Conservation (phyloP, 2,888 invertebrate genomes). For the Agonopterix subpropinquella region DNA sequence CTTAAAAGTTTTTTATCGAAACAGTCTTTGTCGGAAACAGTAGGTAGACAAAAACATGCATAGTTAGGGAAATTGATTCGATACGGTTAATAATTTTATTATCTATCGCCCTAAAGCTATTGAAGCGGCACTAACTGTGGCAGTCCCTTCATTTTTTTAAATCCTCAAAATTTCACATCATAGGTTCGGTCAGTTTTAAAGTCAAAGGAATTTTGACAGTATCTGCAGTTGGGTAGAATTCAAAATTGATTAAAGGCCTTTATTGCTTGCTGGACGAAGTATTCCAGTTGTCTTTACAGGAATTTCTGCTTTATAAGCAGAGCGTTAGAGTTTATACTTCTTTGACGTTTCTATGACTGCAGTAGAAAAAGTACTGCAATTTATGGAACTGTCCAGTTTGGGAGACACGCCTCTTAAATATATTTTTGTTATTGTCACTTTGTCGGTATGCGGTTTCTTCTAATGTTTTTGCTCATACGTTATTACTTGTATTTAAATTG, state of each 20-base stretch:
- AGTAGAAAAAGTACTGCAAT: conserved; percentile 1
- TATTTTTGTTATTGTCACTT: neutral
- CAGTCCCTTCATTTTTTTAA: conserved; percentile 7
- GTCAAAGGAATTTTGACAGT: no score
- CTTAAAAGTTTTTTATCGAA: no score
- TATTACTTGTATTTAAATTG: no score
- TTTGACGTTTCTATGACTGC: no score
- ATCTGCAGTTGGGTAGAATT: no score
- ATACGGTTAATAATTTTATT: conserved; percentile 7
- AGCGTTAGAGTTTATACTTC: no score
- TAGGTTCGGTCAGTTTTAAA: conserved; percentile 2
- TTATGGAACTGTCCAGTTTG: conserved; percentile 12
- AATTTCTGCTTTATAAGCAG: no score
- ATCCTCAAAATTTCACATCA: conserved; percentile 7
- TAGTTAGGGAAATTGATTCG: conserved; percentile 1
- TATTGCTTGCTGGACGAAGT: no score
- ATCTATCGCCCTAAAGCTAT: conserved; percentile 3
- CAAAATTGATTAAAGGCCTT: no score
- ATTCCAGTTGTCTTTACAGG: no score
- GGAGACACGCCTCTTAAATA: conserved; percentile 2
- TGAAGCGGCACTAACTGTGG: conserved; percentile 3
- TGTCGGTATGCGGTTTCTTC: conserved; percentile 2
- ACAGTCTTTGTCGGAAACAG: no score
- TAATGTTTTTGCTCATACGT: conserved; percentile 1
- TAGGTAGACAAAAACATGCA: neutral